These are phyloP conservation scores for Steinernema scapterisci DNA, from an alignment of 2,888 invertebrate genomes.

Conservation along the genomic window DNA sequence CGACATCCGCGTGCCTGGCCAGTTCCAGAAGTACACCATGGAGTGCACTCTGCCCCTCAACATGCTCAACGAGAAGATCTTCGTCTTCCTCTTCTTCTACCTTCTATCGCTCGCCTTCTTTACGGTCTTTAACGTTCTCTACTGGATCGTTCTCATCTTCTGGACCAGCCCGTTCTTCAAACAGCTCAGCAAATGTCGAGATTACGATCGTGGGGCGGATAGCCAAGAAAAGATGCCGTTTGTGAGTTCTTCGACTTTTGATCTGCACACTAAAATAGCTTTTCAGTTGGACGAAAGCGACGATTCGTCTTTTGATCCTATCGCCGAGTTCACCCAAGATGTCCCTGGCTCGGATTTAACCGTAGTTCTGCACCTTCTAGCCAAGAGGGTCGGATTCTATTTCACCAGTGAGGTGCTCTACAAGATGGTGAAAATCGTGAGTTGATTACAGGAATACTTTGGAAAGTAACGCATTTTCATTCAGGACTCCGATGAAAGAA, in stretches of 20 bases:
- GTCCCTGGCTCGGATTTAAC: background rate
- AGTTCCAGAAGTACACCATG: conserved; percentile 29
- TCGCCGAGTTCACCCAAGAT: background rate
- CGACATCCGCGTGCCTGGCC: conserved; percentile 28
- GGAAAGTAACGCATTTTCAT: too few species aligned
- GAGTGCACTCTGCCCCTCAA: conserved; percentile 28
- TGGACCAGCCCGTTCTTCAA: too few species aligned
- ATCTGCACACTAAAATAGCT: too few species aligned
- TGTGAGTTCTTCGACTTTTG: background rate
- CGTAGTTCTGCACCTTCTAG: background rate
- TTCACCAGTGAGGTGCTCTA: background rate
- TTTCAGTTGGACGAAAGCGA: background rate
- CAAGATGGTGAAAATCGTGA: conserved; percentile 10
- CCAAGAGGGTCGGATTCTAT: background rate
- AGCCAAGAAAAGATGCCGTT: background rate
- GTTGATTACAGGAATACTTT: background rate
- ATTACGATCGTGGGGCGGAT: background rate
- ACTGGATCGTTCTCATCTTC: conserved; percentile 38
- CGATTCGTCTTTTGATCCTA: background rate
- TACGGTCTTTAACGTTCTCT: conserved; percentile 40
- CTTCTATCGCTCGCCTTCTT: conserved; percentile 41
- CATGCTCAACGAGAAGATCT: conserved; percentile 65
- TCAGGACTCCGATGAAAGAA: too few species aligned
- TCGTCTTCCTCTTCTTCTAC: conserved; percentile 53
- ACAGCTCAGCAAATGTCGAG: background rate